Base-by-base conservation (phyloP, 2,113 vertebrate species). In the Notarius lentiginosus region DNA sequence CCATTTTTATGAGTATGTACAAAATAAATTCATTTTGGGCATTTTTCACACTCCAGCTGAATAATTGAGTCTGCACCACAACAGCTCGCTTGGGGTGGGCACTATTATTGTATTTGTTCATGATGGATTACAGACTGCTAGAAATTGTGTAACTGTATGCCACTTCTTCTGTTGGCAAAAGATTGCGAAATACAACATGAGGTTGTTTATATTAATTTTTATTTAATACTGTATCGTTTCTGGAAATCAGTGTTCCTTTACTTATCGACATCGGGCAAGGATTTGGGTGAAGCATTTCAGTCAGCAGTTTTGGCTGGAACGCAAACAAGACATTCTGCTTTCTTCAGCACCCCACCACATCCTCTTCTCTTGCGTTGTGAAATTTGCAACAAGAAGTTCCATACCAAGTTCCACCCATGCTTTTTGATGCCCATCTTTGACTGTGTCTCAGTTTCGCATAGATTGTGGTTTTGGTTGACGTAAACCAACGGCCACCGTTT, bases 1-100 rank as follows among this genome's bases (percentile, higher is more conserved):
- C 2, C 96, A 98, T 91, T 99, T 99, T 93, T 99, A 99, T 0
- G 98, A 98, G 98, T 99, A 95, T 88, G 97, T 60, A 0, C 6
- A 53, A 61, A 41, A 1, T 53, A 53, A 79, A 79, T 27, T 34
- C 53, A 30, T 58, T 56, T 30, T 1, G 7, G 15, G n/a, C 2
- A 7, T 24, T 58, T 77, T 34, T 47, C 27, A 80, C 17, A 22
- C 27, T 22, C 18, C 18, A 3, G 11, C 49, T 7, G 4, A 77
- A 15, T 14, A 11, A 9, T 49, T 4, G 8, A 76, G 18, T 76
- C 75, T 34, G 70, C 79, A 24, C 8, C 22, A 34, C 68, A 82
- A n/a, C 5, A 24, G 72, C 4, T 51, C 5, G 11, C 5, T 12
- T 49, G 18, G 8, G 8, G 8, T 1, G 22, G 22, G 22, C 22